Conservation (phyloP, 2,888 invertebrate species). For the Philaethria dido region DNA sequence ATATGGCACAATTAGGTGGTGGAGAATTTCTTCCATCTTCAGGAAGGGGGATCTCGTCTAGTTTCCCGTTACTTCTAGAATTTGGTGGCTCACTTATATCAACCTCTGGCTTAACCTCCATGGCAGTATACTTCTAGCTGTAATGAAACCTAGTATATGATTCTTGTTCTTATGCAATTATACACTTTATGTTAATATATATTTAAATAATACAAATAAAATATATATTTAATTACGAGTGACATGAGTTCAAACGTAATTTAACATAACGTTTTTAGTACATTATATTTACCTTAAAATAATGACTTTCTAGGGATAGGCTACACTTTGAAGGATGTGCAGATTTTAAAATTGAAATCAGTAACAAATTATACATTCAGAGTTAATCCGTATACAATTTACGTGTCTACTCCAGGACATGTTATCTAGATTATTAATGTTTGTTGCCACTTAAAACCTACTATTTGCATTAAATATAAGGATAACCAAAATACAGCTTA, state of each 20-base stretch:
- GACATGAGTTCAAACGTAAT: background rate
- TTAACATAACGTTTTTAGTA: background rate
- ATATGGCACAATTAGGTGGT: constrained; percentile 96
- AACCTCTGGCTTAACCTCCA: constrained; percentile 66
- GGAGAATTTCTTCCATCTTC: constrained; percentile 83
- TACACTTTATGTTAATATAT: background rate
- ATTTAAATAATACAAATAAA: background rate
- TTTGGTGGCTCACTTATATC: constrained; percentile 62
- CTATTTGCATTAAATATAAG: background rate
- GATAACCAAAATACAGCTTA: background rate
- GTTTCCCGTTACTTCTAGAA: constrained; percentile 76
- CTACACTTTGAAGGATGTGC: background rate
- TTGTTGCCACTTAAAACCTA: background rate
- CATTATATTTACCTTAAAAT: background rate
- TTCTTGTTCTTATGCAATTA: background rate
- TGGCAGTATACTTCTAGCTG: constrained; percentile 41
- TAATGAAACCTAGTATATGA: background rate
- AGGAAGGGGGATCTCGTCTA: constrained; percentile 74
- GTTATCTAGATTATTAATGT: background rate
- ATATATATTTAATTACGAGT: background rate
- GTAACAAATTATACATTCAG: constrained; percentile 20
- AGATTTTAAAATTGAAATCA: constrained; percentile 11
- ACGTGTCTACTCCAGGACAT: constrained; percentile 13
- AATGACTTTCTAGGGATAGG: background rate
- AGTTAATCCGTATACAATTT: constrained; percentile 27